Evolutionary conservation across 2,113 vertebrate genomes (phyloP), one percentile per base, ranked within the genome.

Genomic region (Tragelaphus scriptus): DNA sequence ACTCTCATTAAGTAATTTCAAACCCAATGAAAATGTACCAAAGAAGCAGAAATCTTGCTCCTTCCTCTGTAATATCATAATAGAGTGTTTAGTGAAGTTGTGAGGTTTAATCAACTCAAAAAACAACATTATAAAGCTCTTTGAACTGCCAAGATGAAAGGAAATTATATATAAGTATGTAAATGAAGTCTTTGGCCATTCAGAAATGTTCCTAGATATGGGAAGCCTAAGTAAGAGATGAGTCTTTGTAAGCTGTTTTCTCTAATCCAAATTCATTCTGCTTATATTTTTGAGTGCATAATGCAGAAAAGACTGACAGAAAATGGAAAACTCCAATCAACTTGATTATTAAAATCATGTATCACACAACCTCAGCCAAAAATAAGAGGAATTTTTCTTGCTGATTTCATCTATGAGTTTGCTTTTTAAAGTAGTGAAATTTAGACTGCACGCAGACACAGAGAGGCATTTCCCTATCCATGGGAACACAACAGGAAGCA

Each of bases 141-240:
- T 92, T 88, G 81, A 96, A 96, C 87, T 82, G 68, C 90, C 32
- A 79, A 94, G 68, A 97, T 94, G 90, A 98, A 98, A 96, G 93
- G 88, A 96, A 97, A 97, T 95, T 89, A 96, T 77, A 3, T 81
- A 1, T 82, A 94, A 93, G 59, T 92, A 96, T 95, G 55, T 96
- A 98, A 98, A 96, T 82, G 94, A 96, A 98, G 47, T 79, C 87
- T 96, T 56, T 92, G 88, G 68, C 26, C 87, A 89, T 88, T 87
- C 92, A 88, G 92, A 92, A 96, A 61, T 82, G 88, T 95, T 90
- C 82, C 92, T 86, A 56, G 40, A n/a, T 84, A 71, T 13, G 77
- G 13, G 32, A 96, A 51, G 65, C 28, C 81, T 88, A 94, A 95
- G 91, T 77, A 90, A 94, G 65, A 97, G 75, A 90, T 7, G 51